Evolutionary conservation across 2,888 invertebrate species (phyloP).

Genomic region (Agrypnus murinus): DNA sequence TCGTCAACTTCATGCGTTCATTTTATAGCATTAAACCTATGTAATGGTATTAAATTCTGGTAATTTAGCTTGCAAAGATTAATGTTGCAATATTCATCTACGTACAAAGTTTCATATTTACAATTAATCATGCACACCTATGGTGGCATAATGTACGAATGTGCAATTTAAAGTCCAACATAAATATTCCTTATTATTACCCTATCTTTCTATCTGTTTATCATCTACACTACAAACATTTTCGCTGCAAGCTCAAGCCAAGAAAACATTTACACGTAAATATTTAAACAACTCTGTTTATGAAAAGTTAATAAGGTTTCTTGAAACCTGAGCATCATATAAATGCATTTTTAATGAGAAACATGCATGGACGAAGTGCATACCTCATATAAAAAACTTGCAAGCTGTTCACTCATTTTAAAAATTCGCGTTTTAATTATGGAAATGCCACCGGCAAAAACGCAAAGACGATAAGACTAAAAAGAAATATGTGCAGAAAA

Average conservation of each 20-base stretch:
- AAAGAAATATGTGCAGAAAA: conserved; percentile 11
- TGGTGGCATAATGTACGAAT: conserved; percentile 2
- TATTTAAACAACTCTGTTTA: conserved; percentile 22
- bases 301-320: conserved; percentile 6
- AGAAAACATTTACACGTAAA: not conserved
- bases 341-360: conserved; percentile 8
- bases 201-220: not conserved
- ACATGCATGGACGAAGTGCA: not conserved
- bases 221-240: conserved; percentile 2
- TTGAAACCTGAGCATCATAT: conserved; percentile 15
- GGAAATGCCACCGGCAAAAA: not conserved
- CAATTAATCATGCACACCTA: conserved; percentile 6
- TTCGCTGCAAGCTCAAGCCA: not conserved
- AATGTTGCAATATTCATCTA: conserved; percentile 14
- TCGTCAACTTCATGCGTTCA: not conserved
- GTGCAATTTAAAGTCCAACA: conserved; percentile 4
- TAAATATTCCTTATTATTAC: not conserved
- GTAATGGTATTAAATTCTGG: conserved; percentile 12
- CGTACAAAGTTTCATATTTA: conserved; percentile 1
- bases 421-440: not conserved
- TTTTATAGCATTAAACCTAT: conserved; percentile 10
- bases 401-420: not conserved
- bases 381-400: not conserved
- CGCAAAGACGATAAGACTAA: conserved; percentile 5
- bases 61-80: conserved; percentile 10